phyloP scores from a whole-genome alignment of 2,888 invertebrate genomes.

The Sphaerophoria taeniata region DNA sequence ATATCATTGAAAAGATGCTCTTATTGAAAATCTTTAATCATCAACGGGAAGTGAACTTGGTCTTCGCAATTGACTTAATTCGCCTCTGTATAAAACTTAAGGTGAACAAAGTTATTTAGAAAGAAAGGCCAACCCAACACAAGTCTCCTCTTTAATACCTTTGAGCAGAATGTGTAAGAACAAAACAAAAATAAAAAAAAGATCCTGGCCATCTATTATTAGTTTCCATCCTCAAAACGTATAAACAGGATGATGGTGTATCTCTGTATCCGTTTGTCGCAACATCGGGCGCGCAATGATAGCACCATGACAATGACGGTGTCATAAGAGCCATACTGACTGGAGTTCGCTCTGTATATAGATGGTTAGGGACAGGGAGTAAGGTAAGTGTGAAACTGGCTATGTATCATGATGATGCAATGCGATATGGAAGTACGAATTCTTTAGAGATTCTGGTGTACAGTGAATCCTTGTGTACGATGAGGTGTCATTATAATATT shows the following conservation, averaged over 20 bases:
- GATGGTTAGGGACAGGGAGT: background rate
- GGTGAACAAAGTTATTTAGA: constrained; percentile 67
- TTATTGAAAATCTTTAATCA: too few species aligned
- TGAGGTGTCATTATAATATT: constrained; percentile 60
- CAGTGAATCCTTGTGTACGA: constrained; percentile 27
- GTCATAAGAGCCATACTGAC: constrained; percentile 30
- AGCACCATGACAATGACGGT: constrained; percentile 68
- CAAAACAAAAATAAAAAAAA: constrained; percentile 21
- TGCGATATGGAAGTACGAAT: constrained; percentile 64
- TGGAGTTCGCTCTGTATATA: constrained; percentile 2
- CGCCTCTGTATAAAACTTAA: constrained; percentile 15
- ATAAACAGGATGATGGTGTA: constrained; percentile 29
- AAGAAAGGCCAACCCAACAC: constrained; percentile 53
- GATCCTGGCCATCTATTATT: constrained; percentile 70
- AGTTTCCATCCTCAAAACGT: constrained; percentile 52
- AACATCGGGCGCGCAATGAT: constrained; percentile 56
- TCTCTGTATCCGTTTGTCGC: constrained; percentile 70
- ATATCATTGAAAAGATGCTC: too few species aligned
- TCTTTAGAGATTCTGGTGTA: constrained; percentile 28
- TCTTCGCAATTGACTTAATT: background rate
- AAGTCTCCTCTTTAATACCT: constrained; percentile 20
- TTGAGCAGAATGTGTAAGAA: constrained; percentile 7
- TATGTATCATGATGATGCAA: constrained; percentile 73
- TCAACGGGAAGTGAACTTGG: too few species aligned
- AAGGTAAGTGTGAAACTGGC: constrained; percentile 36